These are phyloP conservation scores for Macaria notata DNA, from an alignment of 2,888 invertebrate genomes.

Conservation along the genomic window DNA sequence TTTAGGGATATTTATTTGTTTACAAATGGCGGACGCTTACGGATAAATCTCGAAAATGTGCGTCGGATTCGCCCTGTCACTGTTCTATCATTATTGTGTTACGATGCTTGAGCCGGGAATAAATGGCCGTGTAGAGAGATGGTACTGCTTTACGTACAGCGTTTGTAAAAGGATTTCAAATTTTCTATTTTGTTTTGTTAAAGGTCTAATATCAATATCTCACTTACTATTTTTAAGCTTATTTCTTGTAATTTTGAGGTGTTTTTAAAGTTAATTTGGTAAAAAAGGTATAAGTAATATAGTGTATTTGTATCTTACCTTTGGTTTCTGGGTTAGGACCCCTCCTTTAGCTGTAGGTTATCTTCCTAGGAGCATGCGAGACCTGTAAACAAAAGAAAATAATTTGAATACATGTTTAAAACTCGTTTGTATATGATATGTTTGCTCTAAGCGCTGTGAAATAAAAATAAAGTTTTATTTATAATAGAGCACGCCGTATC, in stretches of 20 bases:
- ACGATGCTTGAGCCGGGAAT: conserved; percentile 1
- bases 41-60: conserved; percentile 30
- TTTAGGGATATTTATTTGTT: conserved; percentile 42
- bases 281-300: too few relatives aligned
- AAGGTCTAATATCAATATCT: too few relatives aligned
- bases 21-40: conserved; percentile 31
- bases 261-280: too few relatives aligned
- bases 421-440: too few relatives aligned
- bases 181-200: too few relatives aligned
- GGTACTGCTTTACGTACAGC: too few relatives aligned
- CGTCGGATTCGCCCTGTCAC: conserved; percentile 28
- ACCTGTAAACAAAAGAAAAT: conserved; percentile 55
- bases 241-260: too few relatives aligned
- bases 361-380: conserved; percentile 63
- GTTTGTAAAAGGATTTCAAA: too few relatives aligned
- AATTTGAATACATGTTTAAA: neutral
- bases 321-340: conserved; percentile 50
- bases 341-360: conserved; percentile 41
- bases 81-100: conserved; percentile 29
- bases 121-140: neutral
- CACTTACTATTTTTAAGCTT: too few relatives aligned
- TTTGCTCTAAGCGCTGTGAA: too few relatives aligned
- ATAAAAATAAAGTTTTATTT: too few relatives aligned
- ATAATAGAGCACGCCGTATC: neutral
- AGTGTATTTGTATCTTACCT: conserved; percentile 40